Percentiles rank a stretch among this genome's conserved stretches.
Evolutionary conservation across 1,140 invertebrate genomes (phyloP).

Genomic region (Aphidius ervi): DNA sequence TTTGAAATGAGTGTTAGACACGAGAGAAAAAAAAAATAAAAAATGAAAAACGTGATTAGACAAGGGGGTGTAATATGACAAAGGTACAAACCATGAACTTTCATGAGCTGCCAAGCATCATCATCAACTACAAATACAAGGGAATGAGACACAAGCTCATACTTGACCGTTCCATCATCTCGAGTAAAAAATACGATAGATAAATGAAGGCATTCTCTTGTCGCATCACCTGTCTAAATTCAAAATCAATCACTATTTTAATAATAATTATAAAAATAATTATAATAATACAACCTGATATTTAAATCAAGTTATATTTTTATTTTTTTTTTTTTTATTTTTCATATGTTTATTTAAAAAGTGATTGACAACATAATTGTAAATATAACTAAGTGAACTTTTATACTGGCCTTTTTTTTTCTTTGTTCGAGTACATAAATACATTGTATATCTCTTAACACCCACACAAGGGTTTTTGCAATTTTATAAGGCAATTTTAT

Average conservation of each 20-base stretch:
- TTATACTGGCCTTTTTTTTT: too few relatives aligned
- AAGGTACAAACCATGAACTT: conserved; percentile 23
- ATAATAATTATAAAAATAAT: background rate
- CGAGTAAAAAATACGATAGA: conserved; percentile 8
- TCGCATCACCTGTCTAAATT: background rate
- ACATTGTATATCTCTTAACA: too few relatives aligned
- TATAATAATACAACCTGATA: too few relatives aligned
- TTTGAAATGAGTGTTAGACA: background rate
- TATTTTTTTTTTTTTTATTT: too few relatives aligned
- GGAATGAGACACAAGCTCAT: conserved; percentile 7
- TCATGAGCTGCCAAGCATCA: conserved; percentile 14
- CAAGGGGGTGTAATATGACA: background rate
- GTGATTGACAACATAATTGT: background rate
- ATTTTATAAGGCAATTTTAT: too few relatives aligned
- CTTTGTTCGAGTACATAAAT: too few relatives aligned
- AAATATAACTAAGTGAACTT: too few relatives aligned
- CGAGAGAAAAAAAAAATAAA: background rate
- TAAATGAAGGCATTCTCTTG: background rate
- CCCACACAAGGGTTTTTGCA: too few relatives aligned
- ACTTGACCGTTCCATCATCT: conserved; percentile 18
- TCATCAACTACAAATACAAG: background rate
- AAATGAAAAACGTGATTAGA: too few relatives aligned
- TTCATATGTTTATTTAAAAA: background rate
- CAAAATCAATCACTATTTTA: background rate
- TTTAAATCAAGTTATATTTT: too few relatives aligned